phyloP scores from a whole-genome alignment of 2,888 invertebrate species.

The Heliconius ethilla region DNA sequence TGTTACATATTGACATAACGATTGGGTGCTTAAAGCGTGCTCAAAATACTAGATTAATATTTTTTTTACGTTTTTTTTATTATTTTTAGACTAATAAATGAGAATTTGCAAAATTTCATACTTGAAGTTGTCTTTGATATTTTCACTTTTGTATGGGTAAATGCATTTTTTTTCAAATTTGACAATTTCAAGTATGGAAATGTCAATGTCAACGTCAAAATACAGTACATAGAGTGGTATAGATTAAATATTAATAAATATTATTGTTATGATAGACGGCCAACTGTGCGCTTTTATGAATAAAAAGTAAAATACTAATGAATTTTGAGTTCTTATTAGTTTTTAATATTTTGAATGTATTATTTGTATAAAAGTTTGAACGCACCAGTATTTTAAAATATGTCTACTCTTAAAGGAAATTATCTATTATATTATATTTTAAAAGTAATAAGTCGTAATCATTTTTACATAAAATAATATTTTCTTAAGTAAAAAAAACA shows the following conservation, averaged over 20 bases:
- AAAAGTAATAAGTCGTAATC: no score
- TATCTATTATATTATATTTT: no score
- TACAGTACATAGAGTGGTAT: slow-evolving; percentile 21
- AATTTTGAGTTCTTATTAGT: not conserved
- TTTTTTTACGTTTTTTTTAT: slow-evolving; percentile 37
- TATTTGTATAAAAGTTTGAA: no score
- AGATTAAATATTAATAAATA: slow-evolving; percentile 16
- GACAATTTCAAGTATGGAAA: slow-evolving; percentile 27
- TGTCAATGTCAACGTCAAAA: slow-evolving; percentile 6
- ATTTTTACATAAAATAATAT: no score
- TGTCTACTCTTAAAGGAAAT: no score
- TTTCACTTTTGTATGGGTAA: slow-evolving; percentile 1
- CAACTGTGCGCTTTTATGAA: not conserved
- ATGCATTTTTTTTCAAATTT: not conserved
- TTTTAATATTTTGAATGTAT: not conserved
- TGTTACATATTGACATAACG: slow-evolving; percentile 32
- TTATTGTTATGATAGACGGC: slow-evolving; percentile 14
- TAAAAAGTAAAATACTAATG: not conserved
- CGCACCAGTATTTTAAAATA: no score
- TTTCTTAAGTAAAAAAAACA: not conserved
- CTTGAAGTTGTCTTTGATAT: slow-evolving; percentile 18
- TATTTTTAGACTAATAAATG: slow-evolving; percentile 13
- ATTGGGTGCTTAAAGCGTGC: slow-evolving; percentile 44
- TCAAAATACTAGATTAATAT: slow-evolving; percentile 42
- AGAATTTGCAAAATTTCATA: slow-evolving; percentile 27